Evolutionary conservation across 2,888 invertebrate species (phyloP).

Genomic region (Agrotis clavis): DNA sequence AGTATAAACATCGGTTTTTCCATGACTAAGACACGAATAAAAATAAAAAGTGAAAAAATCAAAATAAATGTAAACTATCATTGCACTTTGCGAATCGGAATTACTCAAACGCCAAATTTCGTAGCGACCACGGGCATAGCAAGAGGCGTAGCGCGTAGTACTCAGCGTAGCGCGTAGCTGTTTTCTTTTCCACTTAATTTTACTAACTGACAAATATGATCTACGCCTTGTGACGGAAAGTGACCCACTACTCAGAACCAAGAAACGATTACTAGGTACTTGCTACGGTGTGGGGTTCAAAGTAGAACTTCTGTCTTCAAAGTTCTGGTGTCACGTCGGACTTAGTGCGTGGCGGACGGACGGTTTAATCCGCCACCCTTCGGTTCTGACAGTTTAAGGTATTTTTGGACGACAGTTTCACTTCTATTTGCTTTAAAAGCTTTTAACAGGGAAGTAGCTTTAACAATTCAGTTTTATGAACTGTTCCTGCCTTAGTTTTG

Average conservation of each 20-base stretch:
- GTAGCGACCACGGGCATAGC: not conserved
- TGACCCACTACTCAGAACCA: no score
- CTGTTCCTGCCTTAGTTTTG: constrained; percentile 3
- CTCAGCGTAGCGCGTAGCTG: not conserved
- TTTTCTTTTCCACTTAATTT: not conserved
- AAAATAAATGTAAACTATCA: not conserved
- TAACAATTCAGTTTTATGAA: constrained; percentile 20
- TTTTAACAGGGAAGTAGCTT: constrained; percentile 33
- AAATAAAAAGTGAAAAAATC: not conserved
- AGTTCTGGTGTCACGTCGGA: not conserved
- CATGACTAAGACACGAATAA: not conserved
- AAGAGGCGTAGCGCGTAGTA: not conserved
- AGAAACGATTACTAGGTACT: no score
- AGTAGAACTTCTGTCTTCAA: constrained; percentile 29
- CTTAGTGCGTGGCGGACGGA: constrained; percentile 30
- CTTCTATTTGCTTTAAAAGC: constrained; percentile 52
- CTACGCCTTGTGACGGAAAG: not conserved
- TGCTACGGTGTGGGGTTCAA: no score
- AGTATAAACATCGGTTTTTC: not conserved
- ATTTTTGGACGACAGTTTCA: constrained; percentile 40
- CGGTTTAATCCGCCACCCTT: constrained; percentile 44
- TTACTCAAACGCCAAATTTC: not conserved
- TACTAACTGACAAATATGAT: not conserved
- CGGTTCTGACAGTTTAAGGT: constrained; percentile 37
- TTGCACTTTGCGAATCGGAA: constrained; percentile 1